Percentiles rank a stretch among this genome's conserved stretches.
phyloP scores from a whole-genome alignment of 2,113 vertebrate species.

The Acanthisitta chloris region DNA sequence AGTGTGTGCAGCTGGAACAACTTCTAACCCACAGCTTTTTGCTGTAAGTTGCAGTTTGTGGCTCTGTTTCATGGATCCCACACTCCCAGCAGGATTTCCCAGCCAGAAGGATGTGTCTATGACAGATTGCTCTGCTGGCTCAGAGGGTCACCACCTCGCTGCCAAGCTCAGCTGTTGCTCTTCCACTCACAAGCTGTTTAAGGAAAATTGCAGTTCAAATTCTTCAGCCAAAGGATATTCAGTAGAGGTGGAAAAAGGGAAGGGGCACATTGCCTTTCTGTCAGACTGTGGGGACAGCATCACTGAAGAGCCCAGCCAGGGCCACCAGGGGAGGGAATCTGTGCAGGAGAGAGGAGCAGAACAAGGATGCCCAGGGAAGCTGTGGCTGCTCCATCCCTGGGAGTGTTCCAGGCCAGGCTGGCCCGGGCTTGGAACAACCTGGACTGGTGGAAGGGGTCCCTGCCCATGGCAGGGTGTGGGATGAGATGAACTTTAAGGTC shows the following conservation, averaged over 20 bases:
- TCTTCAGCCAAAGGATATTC: too few species aligned
- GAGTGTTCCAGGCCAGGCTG: neutral
- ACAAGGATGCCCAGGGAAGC: neutral
- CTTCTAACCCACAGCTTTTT: neutral
- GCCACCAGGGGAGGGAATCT: neutral
- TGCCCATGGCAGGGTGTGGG: neutral
- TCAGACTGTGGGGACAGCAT: neutral
- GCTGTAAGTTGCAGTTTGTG: neutral
- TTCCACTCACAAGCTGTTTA: neutral
- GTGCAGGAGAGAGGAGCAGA: neutral
- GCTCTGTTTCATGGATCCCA: neutral
- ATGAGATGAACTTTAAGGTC: neutral
- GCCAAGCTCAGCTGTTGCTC: accelerated
- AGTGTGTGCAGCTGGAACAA: neutral
- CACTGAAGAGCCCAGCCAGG: neutral
- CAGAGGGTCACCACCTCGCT: neutral
- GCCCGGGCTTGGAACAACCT: neutral
- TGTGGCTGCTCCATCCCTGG: neutral
- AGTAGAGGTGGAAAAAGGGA: neutral
- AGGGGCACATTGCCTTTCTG: neutral
- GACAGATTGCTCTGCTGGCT: neutral
- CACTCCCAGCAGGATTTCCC: neutral
- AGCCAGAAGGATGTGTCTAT: neutral
- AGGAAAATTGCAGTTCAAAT: neutral
- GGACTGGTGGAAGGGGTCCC: neutral